Evolutionary conservation across 2,888 invertebrate species (phyloP).

Genomic region (Parochlus steinenii): DNA sequence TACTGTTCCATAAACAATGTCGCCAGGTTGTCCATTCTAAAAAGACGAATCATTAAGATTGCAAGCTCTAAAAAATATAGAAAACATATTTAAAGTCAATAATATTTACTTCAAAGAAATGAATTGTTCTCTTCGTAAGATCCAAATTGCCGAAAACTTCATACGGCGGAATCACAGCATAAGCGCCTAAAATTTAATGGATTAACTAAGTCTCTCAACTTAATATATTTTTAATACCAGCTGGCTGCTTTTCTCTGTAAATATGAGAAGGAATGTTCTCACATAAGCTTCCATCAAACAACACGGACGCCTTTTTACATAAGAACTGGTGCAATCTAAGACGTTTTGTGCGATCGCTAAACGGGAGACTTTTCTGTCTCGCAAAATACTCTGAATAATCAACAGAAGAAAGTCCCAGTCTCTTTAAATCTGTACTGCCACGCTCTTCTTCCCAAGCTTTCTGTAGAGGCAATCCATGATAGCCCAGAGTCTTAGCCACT

Average conservation of each 20-base stretch:
- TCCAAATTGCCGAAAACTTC: constrained; percentile 66
- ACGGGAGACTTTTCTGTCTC: constrained; percentile 63
- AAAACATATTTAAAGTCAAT: constrained; percentile 8
- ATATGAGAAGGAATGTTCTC: constrained; percentile 32
- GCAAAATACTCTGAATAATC: constrained; percentile 63
- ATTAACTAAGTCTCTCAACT: neutral
- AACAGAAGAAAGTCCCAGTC: constrained; percentile 39
- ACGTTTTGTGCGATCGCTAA: constrained; percentile 69
- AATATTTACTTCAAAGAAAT: constrained; percentile 60
- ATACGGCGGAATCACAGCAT: constrained; percentile 71
- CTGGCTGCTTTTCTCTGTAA: neutral
- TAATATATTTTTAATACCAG: neutral
- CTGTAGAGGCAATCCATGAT: constrained; percentile 73
- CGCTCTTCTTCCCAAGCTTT: constrained; percentile 77
- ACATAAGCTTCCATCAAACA: constrained; percentile 43
- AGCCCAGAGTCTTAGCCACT: constrained; percentile 59
- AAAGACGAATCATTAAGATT: constrained; percentile 15
- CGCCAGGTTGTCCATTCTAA: constrained; percentile 54
- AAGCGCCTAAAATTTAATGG: constrained; percentile 41
- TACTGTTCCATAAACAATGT: constrained; percentile 62
- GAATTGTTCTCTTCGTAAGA: constrained; percentile 54
- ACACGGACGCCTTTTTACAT: constrained; percentile 61
- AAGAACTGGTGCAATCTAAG: constrained; percentile 76
- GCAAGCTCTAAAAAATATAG: neutral
- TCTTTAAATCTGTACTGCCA: constrained; percentile 55